Conservation (phyloP, 2,797 vertebrate species). For the Enteromius radiatus region DNA sequence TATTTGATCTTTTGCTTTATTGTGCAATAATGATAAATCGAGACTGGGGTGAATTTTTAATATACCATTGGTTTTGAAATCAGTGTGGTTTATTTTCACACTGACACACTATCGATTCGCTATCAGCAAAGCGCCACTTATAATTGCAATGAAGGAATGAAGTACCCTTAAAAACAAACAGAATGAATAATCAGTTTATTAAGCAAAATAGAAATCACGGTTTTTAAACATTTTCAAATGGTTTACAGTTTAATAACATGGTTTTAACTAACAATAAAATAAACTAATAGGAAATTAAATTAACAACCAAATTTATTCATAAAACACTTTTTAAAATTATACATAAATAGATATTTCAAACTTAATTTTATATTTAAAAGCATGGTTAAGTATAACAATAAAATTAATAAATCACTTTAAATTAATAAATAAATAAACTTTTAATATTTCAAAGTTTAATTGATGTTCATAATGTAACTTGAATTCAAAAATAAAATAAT, state of each 20-base stretch:
- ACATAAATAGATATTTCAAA: neutral
- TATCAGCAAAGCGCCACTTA: neutral
- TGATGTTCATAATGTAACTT: neutral
- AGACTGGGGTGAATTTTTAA: slow-evolving; percentile 80
- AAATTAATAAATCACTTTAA: neutral
- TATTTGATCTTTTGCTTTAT: slow-evolving; percentile 71
- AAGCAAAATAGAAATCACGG: neutral
- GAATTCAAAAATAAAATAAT: neutral
- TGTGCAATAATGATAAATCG: slow-evolving; percentile 78
- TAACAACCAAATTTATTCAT: neutral
- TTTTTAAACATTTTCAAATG: neutral
- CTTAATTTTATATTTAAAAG: neutral
- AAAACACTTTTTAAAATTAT: neutral
- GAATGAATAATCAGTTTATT: neutral
- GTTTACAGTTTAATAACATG: neutral
- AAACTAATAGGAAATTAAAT: neutral
- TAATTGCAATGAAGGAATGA: neutral
- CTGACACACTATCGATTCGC: neutral
- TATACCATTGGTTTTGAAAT: slow-evolving; percentile 76
- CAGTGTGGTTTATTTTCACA: slow-evolving; percentile 63
- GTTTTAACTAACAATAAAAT: neutral
- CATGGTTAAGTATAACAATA: neutral
- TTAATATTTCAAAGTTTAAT: neutral
- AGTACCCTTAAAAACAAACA: neutral
- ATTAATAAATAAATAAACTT: neutral